phyloP scores from a whole-genome alignment of 2,113 vertebrate species.

The Spermophilus dauricus region DNA sequence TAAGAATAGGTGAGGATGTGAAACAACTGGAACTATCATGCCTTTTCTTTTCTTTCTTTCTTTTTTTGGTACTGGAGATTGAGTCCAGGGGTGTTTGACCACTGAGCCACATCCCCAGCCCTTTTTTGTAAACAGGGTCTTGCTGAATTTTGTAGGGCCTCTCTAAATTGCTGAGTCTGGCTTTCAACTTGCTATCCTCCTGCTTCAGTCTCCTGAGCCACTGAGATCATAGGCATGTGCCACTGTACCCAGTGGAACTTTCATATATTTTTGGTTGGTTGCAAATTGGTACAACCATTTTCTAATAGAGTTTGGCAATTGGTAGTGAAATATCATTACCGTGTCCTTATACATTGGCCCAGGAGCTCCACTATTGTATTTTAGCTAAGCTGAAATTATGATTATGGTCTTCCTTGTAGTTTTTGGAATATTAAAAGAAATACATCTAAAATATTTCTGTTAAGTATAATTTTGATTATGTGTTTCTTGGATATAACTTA shows the following conservation, averaged over 20 bases:
- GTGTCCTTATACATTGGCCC: not conserved
- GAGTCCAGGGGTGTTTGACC: no score
- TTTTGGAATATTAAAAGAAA: not conserved
- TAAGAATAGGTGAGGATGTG: not conserved
- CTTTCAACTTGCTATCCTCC: no score
- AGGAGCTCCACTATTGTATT: not conserved
- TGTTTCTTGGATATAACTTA: not conserved
- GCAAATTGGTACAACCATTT: not conserved
- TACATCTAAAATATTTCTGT: not conserved
- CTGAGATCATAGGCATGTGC: no score
- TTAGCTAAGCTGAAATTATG: not conserved
- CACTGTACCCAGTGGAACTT: not conserved
- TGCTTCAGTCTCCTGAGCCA: no score
- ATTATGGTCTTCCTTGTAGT: not conserved
- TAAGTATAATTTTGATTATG: conserved; percentile 1
- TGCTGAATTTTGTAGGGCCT: no score
- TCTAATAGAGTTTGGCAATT: not conserved
- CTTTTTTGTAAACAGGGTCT: no score
- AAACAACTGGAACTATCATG: not conserved
- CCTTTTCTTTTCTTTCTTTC: no score
- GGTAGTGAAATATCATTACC: conserved; percentile 22
- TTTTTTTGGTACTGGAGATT: no score
- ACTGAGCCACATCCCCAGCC: no score
- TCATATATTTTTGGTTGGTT: not conserved
- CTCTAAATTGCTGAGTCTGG: no score